Percentiles rank a stretch among this genome's conserved stretches.
These are phyloP conservation scores for Calephelis nemesis DNA, from an alignment of 1,140 invertebrate species.

Conservation along the genomic window DNA sequence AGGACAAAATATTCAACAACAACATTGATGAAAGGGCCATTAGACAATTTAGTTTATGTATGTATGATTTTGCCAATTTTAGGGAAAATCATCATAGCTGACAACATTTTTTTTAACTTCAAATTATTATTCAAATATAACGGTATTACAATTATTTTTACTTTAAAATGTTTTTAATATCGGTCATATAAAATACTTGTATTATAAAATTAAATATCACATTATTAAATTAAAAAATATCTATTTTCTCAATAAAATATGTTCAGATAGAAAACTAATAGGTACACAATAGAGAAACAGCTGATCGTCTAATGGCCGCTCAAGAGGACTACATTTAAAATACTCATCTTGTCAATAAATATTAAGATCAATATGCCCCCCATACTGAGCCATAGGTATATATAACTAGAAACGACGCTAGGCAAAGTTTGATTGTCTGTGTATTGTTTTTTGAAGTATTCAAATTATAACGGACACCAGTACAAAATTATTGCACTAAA, in stretches of 20 bases:
- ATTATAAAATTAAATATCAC: too few species aligned
- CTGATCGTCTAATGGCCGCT: slow-evolving; percentile 14
- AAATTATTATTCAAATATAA: too few species aligned
- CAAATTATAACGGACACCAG: background rate
- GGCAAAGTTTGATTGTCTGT: background rate
- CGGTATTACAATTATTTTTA: too few species aligned
- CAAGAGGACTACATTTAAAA: slow-evolving; percentile 21
- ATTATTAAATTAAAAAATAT: too few species aligned
- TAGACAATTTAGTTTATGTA: background rate
- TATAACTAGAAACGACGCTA: slow-evolving; percentile 7
- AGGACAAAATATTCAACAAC: slow-evolving; percentile 56
- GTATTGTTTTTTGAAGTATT: background rate
- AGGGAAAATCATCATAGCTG: too few species aligned
- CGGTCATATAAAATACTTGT: too few species aligned
- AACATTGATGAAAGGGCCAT: slow-evolving; percentile 41
- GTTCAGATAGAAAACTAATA: too few species aligned
- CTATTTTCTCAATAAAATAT: too few species aligned
- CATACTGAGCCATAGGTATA: slow-evolving; percentile 34
- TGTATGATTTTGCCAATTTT: too few species aligned
- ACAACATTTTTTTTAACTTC: too few species aligned
- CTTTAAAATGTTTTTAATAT: too few species aligned
- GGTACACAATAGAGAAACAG: background rate
- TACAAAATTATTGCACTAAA: too few species aligned
- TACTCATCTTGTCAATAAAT: slow-evolving; percentile 53
- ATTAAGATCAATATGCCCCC: slow-evolving; percentile 57